These are phyloP conservation scores for Branchipolynoe longqiensis DNA, from an alignment of 2,888 invertebrate genomes.

Conservation along the genomic window DNA sequence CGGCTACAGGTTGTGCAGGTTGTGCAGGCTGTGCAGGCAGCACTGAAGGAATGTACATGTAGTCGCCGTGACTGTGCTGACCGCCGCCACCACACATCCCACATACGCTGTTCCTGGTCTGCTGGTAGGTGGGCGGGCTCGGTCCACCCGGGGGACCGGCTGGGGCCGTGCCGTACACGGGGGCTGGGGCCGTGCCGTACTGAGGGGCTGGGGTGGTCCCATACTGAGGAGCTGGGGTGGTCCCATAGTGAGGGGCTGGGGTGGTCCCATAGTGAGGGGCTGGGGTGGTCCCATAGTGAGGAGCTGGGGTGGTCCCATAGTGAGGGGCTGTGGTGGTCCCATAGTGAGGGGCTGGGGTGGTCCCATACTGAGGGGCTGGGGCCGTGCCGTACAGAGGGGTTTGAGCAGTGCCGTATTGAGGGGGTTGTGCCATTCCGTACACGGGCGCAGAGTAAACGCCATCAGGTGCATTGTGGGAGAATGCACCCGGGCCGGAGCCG, in stretches of 20 bases:
- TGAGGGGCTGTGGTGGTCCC: not conserved
- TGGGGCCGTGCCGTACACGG: not conserved
- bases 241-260: not conserved
- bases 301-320: not conserved
- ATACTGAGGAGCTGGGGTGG: not conserved
- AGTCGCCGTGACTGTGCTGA: constrained; percentile 4
- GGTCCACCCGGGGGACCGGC: not conserved
- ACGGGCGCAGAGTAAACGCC: not conserved
- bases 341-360: not conserved
- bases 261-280: no score
- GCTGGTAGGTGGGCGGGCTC: constrained; percentile 24
- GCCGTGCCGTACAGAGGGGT: no score
- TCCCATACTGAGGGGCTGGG: not conserved
- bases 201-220: not conserved
- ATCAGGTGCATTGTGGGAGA: not conserved
- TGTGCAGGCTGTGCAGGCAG: not conserved
- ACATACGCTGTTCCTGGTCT: not conserved
- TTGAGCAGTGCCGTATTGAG: no score
- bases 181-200: no score
- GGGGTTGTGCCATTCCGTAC: not conserved
- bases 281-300: no score
- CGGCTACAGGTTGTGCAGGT: not conserved
- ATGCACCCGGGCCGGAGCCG: not conserved
- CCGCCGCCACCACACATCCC: constrained; percentile 7
- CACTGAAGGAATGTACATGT: not conserved